A percentile compares a stretch with the other conserved stretches of the same genome.
Evolutionary conservation across 2,888 invertebrate genomes (phyloP).

Genomic region (Crepidodera aurea): DNA sequence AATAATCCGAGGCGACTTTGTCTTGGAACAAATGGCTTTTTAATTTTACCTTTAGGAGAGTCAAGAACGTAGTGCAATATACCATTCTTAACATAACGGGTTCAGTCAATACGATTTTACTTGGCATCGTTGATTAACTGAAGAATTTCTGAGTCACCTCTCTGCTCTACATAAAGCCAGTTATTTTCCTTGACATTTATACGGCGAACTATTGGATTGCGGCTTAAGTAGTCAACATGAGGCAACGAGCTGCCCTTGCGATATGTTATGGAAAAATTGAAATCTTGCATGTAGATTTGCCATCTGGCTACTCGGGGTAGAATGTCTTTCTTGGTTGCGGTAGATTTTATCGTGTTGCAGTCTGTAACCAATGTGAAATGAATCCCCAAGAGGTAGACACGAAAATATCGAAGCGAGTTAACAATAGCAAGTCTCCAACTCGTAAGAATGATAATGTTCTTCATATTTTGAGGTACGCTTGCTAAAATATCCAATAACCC

Average conservation of each 20-base stretch:
- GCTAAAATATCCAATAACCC: slow-evolving; percentile 42
- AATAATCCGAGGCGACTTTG: neutral
- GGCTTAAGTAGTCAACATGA: neutral
- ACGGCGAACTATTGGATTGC: neutral
- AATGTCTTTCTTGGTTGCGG: neutral
- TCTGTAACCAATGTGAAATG: neutral
- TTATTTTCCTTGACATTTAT: too few species aligned
- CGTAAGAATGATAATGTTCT: slow-evolving; percentile 44
- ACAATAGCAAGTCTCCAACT: slow-evolving; percentile 52
- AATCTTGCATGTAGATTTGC: neutral
- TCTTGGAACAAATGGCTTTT: neutral
- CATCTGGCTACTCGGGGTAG: neutral
- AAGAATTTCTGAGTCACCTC: neutral
- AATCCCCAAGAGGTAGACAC: slow-evolving; percentile 43
- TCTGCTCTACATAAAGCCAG: neutral
- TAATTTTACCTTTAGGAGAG: slow-evolving; percentile 11
- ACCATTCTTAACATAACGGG: slow-evolving; percentile 31
- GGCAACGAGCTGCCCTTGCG: neutral
- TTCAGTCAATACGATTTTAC: slow-evolving; percentile 27
- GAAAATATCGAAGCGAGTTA: slow-evolving; percentile 46
- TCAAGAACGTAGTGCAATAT: slow-evolving; percentile 25
- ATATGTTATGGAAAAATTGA: neutral
- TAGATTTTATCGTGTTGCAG: neutral
- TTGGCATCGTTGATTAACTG: slow-evolving; percentile 27
- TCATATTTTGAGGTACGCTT: slow-evolving; percentile 41